Evolutionary conservation across 2,888 invertebrate species (phyloP).

Genomic region (Protophormia terraenovae): DNA sequence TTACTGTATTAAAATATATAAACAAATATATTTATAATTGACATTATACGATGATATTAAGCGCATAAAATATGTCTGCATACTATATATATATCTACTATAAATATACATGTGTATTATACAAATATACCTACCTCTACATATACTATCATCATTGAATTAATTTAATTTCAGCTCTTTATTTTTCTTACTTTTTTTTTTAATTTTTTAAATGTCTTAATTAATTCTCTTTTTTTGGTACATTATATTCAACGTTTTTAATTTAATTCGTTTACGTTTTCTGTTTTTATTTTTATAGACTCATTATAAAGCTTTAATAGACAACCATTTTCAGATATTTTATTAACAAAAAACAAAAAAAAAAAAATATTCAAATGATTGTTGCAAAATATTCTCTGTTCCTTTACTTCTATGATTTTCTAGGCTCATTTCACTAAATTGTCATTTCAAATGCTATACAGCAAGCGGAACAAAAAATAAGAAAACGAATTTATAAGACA

Average conservation of each 20-base stretch:
- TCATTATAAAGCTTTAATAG: constrained; percentile 13
- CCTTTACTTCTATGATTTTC: too few species aligned
- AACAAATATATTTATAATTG: not conserved
- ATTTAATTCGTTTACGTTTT: constrained; percentile 37
- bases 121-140: not conserved
- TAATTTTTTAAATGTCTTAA: constrained; percentile 48
- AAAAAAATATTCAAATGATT: constrained; percentile 41
- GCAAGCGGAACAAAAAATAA: not conserved
- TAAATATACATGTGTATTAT: not conserved
- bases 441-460: constrained; percentile 47
- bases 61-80: not conserved
- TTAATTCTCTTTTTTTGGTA: constrained; percentile 10
- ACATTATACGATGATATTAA: not conserved
- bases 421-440: constrained; percentile 47
- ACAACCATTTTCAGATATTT: constrained; percentile 19
- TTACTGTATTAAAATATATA: constrained; percentile 14
- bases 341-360: constrained; percentile 5
- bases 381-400: not conserved
- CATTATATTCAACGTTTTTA: constrained; percentile 5
- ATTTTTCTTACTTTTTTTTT: too few species aligned
- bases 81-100: not conserved
- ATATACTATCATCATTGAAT: constrained; percentile 25
- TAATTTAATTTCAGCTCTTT: constrained; percentile 43
- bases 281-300: not conserved
- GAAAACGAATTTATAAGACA: constrained; percentile 14